A percentile compares a stretch with the other conserved stretches of the same genome.
Conservation (phyloP, 2,888 invertebrate species). For the Rapana venosa region DNA sequence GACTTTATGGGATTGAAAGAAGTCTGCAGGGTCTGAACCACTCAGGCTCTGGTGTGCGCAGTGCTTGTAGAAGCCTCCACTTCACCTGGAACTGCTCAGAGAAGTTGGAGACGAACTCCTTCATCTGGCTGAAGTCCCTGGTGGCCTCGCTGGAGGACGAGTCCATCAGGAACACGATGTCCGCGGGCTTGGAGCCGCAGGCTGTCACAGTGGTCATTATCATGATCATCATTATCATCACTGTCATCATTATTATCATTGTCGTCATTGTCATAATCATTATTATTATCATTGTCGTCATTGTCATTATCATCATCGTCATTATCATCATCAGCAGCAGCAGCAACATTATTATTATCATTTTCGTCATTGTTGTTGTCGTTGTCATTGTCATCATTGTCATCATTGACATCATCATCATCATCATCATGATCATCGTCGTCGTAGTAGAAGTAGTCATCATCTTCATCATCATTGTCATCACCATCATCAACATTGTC, state of each 20-base stretch:
- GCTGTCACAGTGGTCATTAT: slow-evolving; percentile 6
- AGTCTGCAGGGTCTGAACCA: too few relatives aligned
- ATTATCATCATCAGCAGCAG: not conserved
- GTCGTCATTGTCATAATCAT: slow-evolving; percentile 19
- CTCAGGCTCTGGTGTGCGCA: too few relatives aligned
- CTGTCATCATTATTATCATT: slow-evolving; percentile 6
- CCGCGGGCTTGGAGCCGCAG: slow-evolving; percentile 33
- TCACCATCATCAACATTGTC: not conserved
- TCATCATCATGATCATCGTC: not conserved
- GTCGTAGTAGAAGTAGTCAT: not conserved
- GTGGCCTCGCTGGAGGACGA: slow-evolving; percentile 35
- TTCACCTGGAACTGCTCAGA: slow-evolving; percentile 30
- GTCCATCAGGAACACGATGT: slow-evolving; percentile 41
- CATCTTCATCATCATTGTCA: not conserved
- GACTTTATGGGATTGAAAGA: too few relatives aligned
- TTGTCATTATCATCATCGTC: not conserved
- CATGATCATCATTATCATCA: slow-evolving; percentile 22
- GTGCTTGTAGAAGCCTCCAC: not conserved
- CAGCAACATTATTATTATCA: not conserved
- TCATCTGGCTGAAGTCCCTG: slow-evolving; percentile 30
- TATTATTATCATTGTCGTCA: slow-evolving; percentile 19
- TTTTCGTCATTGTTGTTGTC: not conserved
- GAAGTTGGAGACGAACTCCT: slow-evolving; percentile 34
- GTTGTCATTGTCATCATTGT: not conserved
- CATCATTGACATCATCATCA: not conserved